These are phyloP conservation scores for Eriocheir sinensis DNA, from an alignment of 1,140 invertebrate species.

Conservation along the genomic window DNA sequence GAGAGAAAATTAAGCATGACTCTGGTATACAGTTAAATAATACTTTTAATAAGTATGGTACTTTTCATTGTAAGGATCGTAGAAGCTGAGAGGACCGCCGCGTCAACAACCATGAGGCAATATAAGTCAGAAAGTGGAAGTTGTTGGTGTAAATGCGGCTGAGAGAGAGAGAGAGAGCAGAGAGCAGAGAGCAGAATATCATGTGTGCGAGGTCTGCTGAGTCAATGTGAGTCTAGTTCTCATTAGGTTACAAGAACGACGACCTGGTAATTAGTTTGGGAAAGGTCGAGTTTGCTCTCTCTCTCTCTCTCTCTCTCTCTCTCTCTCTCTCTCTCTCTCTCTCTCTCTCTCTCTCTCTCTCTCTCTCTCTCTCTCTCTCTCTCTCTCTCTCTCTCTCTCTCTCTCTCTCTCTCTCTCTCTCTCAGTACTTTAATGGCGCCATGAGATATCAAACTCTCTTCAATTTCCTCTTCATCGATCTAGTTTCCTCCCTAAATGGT, in stretches of 20 bases:
- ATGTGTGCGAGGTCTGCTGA: background rate
- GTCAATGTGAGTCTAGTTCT: background rate
- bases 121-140: background rate
- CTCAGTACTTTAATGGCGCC: background rate
- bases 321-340: constrained; percentile 16
- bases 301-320: constrained; percentile 3
- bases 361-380: background rate
- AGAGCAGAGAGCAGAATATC: constrained; percentile 34
- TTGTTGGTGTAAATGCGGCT: background rate
- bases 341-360: background rate
- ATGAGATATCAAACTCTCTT: background rate
- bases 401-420: background rate
- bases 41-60: too few relatives aligned
- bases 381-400: background rate
- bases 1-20: too few relatives aligned
- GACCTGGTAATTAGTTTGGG: background rate
- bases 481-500: constrained; percentile 15
- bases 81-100: background rate
- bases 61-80: too few relatives aligned
- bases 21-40: too few relatives aligned
- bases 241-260: background rate
- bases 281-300: background rate
- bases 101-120: background rate
- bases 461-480: background rate
- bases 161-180: constrained; percentile 24